These are phyloP conservation scores for Ursus arctos DNA, from an alignment of 2,113 vertebrate species.

Conservation along the genomic window DNA sequence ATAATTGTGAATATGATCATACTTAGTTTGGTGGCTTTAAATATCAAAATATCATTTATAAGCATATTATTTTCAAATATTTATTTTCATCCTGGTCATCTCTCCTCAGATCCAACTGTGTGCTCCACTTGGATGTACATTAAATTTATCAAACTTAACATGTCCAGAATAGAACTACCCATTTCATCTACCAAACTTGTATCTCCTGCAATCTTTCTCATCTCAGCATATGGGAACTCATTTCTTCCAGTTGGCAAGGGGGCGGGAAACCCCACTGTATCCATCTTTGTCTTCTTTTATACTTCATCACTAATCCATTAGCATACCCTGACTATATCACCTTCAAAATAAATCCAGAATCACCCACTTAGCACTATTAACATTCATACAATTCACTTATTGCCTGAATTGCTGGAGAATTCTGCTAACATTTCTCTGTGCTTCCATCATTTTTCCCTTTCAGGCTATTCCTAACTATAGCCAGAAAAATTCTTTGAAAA, in stretches of 20 bases:
- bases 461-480: not conserved
- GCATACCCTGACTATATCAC: not conserved
- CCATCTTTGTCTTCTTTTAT: not conserved
- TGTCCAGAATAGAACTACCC: not conserved
- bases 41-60: not conserved
- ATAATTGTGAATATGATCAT: not conserved
- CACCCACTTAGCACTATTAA: not conserved
- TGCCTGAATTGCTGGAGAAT: not conserved
- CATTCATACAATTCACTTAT: not conserved
- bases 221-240: not conserved
- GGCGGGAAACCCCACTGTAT: no score
- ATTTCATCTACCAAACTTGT: not conserved
- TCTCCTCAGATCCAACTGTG: not conserved
- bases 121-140: not conserved
- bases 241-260: not conserved
- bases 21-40: not conserved
- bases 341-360: not conserved
- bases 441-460: not conserved
- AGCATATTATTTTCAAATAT: not conserved
- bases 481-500: not conserved
- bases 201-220: not conserved
- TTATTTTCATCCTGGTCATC: not conserved
- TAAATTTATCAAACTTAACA: not conserved
- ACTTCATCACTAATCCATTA: not conserved
- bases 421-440: not conserved